Conservation (phyloP, 1,140 invertebrate species). For the Varroa destructor region DNA sequence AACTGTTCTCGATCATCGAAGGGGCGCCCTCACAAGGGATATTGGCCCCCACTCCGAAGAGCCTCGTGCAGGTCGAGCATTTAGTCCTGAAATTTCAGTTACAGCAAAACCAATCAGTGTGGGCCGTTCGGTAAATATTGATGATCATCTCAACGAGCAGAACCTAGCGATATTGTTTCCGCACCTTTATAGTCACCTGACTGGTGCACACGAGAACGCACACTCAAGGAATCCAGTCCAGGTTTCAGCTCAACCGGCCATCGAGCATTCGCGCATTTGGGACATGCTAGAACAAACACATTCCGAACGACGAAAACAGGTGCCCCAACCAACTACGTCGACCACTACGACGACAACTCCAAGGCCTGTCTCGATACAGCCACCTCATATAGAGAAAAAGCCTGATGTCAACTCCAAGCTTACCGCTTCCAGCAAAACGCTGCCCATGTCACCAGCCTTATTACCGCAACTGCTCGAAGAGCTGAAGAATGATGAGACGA, state of each 20-base stretch:
- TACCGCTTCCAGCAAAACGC: neutral
- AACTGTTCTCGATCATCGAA: neutral
- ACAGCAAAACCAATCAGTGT: slow-evolving; percentile 25
- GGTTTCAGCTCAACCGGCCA: neutral
- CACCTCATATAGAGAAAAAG: slow-evolving; percentile 1
- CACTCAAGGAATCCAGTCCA: no score
- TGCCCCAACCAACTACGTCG: neutral
- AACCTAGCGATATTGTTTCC: slow-evolving; percentile 2
- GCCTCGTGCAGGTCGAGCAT: slow-evolving; percentile 3
- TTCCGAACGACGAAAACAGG: neutral
- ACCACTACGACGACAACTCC: slow-evolving; percentile 1
- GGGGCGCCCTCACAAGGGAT: neutral
- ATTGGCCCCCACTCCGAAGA: neutral
- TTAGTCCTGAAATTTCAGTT: neutral
- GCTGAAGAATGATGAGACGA: neutral
- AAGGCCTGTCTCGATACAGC: neutral
- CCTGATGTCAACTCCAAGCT: no score
- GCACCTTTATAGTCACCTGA: neutral
- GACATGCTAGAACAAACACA: neutral
- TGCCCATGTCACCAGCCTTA: neutral
- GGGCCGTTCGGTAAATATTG: neutral
- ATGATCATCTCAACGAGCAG: slow-evolving; percentile 15
- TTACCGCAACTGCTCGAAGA: slow-evolving; percentile 11
- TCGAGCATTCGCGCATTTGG: neutral
- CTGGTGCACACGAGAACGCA: neutral